Conservation (phyloP, 2,797 vertebrate genomes). For the Emydoidea blandingii region DNA sequence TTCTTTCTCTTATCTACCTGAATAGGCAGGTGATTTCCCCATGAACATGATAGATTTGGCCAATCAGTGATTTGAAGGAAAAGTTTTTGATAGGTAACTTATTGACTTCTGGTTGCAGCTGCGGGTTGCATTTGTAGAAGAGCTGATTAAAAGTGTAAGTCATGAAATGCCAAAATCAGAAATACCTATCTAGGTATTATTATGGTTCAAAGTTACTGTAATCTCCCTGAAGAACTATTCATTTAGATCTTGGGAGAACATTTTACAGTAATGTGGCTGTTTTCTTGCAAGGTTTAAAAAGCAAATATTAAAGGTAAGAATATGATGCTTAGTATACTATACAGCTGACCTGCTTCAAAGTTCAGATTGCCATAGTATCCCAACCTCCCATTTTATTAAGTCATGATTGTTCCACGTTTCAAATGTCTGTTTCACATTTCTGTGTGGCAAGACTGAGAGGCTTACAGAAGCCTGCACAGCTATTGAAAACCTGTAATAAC, state of each 20-base stretch:
- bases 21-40: constrained; percentile 63
- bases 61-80: constrained; percentile 50
- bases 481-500: constrained; percentile 69
- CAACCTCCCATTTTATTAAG: constrained; percentile 16
- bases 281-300: constrained; percentile 55
- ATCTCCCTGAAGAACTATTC: constrained; percentile 50
- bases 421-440: constrained; percentile 50
- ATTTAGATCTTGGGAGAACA: constrained; percentile 39
- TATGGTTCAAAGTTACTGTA: constrained; percentile 45
- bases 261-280: constrained; percentile 61
- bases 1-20: constrained; percentile 50
- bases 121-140: constrained; percentile 56
- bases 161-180: constrained; percentile 40
- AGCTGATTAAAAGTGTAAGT: constrained; percentile 74
- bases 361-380: constrained; percentile 14
- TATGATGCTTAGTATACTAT: background rate
- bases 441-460: constrained; percentile 55
- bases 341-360: constrained; percentile 28
- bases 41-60: constrained; percentile 30
- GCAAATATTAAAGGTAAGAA: constrained; percentile 66
- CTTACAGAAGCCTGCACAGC: constrained; percentile 63
- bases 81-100: constrained; percentile 71
- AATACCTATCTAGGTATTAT: constrained; percentile 34
- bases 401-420: constrained; percentile 49
- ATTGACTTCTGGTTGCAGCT: constrained; percentile 56